phyloP scores from a whole-genome alignment of 2,797 vertebrate genomes.

The Buceros bicornis region DNA sequence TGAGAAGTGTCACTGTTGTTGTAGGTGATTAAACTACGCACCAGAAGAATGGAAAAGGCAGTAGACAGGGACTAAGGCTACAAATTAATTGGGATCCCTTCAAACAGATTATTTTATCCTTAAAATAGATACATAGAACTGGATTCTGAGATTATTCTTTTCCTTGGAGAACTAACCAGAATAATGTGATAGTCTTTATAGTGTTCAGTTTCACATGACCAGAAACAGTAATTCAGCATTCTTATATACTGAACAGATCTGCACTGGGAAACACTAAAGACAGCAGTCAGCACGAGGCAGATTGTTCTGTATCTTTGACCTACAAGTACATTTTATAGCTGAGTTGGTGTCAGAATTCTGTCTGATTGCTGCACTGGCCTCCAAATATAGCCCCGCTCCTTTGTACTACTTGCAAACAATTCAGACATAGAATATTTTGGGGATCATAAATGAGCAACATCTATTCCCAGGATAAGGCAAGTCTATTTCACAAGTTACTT shows the following conservation, averaged over 20 bases:
- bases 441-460: constrained; percentile 58
- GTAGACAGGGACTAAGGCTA: not conserved
- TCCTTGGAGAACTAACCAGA: constrained; percentile 8
- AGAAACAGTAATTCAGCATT: not conserved
- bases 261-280: not conserved
- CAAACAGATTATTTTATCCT: constrained; percentile 7
- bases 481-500: constrained; percentile 72
- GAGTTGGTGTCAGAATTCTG: constrained; percentile 26
- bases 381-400: constrained; percentile 13
- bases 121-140: not conserved
- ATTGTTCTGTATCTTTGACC: constrained; percentile 32
- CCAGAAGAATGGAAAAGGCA: not conserved
- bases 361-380: constrained; percentile 1
- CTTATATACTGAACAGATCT: not conserved
- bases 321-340: constrained; percentile 5
- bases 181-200: constrained; percentile 1
- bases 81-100: not conserved
- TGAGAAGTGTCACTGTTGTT: not conserved
- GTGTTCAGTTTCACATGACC: not conserved
- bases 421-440: constrained; percentile 48
- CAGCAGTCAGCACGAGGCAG: not conserved
- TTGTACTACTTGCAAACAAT: constrained; percentile 1
- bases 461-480: constrained; percentile 62
- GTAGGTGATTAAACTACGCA: not conserved
- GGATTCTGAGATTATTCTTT: not conserved